Base-by-base conservation (phyloP, 2,888 invertebrate genomes). In the Biston betularia region DNA sequence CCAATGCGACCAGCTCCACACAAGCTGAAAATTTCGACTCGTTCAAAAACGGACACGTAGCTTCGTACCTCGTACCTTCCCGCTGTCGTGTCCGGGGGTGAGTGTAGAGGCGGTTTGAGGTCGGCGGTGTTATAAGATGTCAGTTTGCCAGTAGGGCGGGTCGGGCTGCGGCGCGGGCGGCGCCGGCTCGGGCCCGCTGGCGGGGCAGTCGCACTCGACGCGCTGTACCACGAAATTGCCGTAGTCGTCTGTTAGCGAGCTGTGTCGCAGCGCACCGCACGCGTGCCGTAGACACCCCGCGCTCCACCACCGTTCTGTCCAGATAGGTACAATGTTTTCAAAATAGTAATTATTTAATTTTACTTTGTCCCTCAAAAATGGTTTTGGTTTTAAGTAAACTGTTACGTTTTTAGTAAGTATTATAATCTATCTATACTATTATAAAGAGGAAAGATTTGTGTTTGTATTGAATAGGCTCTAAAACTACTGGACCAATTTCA, bases 241-340 rank as follows among this genome's bases (percentile, higher is more conserved):
- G 87, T 94, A 94, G 85, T 94, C 94, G 89, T 94, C 94, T 9
- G 94, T 94, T 53, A 93, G 89, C 69, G 93, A 85, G 74, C 86
- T 83, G 89, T 94, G 94, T 0, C 90, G 88, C 69, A 87, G 82
- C 63, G 86, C 85, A 68, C 90, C 85, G 85, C 90, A 93, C 77
- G 85, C 83, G 88, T 91, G 92, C n/a, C 90, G 88, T 66, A 87
- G 81, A 48, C 81, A 87, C 58, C 85, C 80, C 63, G 73, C 79
- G 71, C 92, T 88, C 90, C 94, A 88, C 79, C 81, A 81, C 0
- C 86, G 83, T 76, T 92, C 92, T 92, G 61, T 9, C 14, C 24
- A 60, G 5, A 55, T 6, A n/a, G n/a, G n/a, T n/a, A n/a, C n/a
- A n/a, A n/a, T n/a, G n/a, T n/a, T n/a, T n/a, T n/a, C n/a, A n/a